phyloP scores from a whole-genome alignment of 2,888 invertebrate species.

The Tachina lurida region DNA sequence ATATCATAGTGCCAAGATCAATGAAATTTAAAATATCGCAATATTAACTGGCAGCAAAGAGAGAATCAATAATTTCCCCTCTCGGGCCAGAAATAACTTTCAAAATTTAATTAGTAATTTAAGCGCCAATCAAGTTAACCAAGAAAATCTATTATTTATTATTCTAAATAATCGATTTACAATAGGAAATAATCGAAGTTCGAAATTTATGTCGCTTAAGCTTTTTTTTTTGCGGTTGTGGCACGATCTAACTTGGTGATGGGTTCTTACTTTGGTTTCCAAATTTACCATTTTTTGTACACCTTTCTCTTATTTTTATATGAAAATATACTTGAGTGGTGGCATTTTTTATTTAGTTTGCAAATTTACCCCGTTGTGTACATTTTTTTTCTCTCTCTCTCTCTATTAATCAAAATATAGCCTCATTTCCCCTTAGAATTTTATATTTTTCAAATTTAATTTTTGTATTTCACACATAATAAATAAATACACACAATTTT shows the following conservation, averaged over 20 bases:
- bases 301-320: background rate
- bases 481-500: background rate
- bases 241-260: background rate
- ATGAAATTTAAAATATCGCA: background rate
- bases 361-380: slow-evolving; percentile 2
- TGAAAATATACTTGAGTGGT: no score
- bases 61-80: background rate
- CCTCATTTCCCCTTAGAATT: background rate
- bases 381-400: background rate
- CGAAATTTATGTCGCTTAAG: no score
- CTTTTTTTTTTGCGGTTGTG: no score
- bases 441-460: background rate
- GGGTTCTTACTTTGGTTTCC: background rate
- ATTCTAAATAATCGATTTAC: no score
- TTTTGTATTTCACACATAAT: no score
- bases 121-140: no score
- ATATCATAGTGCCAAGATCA: background rate
- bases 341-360: background rate
- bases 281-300: background rate
- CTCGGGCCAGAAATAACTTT: background rate
- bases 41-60: slow-evolving; percentile 1
- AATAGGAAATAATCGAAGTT: no score
- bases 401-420: background rate
- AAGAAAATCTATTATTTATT: background rate
- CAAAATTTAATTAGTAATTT: no score